Evolutionary conservation across 2,113 vertebrate species (phyloP), one percentile per base, ranked within the genome.

Genomic region (Chamaea fasciata): DNA sequence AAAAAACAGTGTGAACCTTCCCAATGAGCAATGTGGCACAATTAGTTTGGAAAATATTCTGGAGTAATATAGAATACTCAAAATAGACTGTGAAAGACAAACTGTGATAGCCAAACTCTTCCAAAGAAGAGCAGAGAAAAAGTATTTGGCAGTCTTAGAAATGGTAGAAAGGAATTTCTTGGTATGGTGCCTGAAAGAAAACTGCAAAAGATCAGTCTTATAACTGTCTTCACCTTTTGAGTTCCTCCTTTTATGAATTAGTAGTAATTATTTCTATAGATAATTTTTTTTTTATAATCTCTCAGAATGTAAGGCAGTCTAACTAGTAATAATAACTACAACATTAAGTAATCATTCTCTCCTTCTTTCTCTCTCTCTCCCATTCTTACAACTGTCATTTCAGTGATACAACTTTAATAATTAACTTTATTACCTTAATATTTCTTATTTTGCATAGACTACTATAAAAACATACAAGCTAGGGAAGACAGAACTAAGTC

Each of bases 371-470:
- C 20, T 63, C 19, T 77, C 46, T 65, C 17, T 55, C 26, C 71
- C 37, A 17, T 89, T 96, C 39, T 89, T 33, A 59, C 24, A 30
- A 84, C 31, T 75, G 35, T 56, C 20, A 56, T 89, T 91, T 94
- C 44, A 75, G 31, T 57, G 31, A 75, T 67, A 64, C 20, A 78
- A 60, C 28, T 87, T 89, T 73, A 89, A 68, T 68, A n/a, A 78
- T 70, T 33, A 86, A 75, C 22, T 87, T 94, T 68, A 78, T 89
- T 94, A 44, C 60, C 15, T 89, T 78, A 81, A 82, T 92, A 95
- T 78, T 89, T 90, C 44, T 78, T 17, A 86, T 83, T 86, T 81
- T 83, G 7, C 24, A 81, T 4, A 81, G 52, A 33, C 15, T 71
- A 12, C 19, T 78, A 59, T 50, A 52, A 13, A 81, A 92, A 83